A percentile compares a stretch with the other conserved stretches of the same genome.
phyloP scores from a whole-genome alignment of 2,113 vertebrate genomes.

The Macaca mulatta region DNA sequence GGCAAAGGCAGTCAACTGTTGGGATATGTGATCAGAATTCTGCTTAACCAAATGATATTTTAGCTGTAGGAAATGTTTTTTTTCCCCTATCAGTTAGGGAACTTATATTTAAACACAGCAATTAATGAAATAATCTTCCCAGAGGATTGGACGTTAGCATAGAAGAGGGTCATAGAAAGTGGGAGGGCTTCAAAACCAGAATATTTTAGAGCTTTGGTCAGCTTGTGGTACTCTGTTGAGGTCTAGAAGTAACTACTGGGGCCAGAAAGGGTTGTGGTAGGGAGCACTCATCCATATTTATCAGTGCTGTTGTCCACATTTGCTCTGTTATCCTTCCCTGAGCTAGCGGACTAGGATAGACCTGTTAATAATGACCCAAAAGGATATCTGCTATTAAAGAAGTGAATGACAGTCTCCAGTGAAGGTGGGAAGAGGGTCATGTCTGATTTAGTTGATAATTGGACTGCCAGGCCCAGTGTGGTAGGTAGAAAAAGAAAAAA shows the following conservation, averaged over 20 bases:
- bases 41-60: background rate
- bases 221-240: background rate
- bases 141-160: background rate
- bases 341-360: background rate
- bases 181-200: background rate
- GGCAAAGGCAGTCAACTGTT: background rate
- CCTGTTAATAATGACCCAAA: background rate
- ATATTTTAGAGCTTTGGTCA: background rate
- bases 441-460: background rate
- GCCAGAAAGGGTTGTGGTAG: background rate
- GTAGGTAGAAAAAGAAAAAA: background rate
- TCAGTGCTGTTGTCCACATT: background rate
- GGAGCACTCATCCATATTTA: background rate
- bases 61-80: background rate
- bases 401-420: background rate
- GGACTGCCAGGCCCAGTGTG: background rate
- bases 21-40: background rate
- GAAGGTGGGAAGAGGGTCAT: background rate
- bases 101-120: background rate
- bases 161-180: background rate
- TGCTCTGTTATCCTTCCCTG: background rate
- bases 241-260: background rate
- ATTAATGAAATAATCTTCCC: constrained; percentile 15
- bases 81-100: background rate
- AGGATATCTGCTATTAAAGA: background rate